These are phyloP conservation scores for Artibeus lituratus DNA, from an alignment of 2,797 vertebrate species.

Conservation along the genomic window DNA sequence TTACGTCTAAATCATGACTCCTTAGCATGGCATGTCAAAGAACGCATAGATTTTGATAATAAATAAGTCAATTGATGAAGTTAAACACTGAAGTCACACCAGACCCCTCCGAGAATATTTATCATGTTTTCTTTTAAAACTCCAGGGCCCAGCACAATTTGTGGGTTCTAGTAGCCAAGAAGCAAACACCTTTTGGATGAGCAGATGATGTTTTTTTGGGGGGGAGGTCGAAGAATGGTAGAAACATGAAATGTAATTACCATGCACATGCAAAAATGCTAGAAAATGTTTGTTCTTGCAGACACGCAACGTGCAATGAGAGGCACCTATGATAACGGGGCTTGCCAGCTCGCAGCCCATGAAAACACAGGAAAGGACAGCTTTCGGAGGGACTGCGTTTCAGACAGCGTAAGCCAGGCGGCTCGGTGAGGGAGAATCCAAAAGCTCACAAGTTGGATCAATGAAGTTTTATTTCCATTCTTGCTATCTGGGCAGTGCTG, in stretches of 20 bases:
- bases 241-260: neutral
- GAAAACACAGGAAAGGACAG: neutral
- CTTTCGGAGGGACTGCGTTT: neutral
- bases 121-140: neutral
- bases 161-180: neutral
- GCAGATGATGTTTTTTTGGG: neutral
- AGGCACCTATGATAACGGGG: neutral
- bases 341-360: too few species aligned
- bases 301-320: neutral
- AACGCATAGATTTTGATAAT: conserved; percentile 16
- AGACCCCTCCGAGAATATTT: neutral
- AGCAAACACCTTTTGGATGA: neutral
- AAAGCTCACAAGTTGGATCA: neutral
- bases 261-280: neutral
- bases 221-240: neutral
- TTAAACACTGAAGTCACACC: neutral
- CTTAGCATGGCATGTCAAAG: neutral
- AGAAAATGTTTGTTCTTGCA: neutral
- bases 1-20: neutral
- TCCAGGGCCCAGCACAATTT: neutral
- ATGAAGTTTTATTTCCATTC: neutral
- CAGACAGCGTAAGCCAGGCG: neutral
- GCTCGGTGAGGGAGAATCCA: neutral
- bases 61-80: neutral
- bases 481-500: neutral